Conservation (phyloP, 1,140 invertebrate species). For the Physella acuta region DNA sequence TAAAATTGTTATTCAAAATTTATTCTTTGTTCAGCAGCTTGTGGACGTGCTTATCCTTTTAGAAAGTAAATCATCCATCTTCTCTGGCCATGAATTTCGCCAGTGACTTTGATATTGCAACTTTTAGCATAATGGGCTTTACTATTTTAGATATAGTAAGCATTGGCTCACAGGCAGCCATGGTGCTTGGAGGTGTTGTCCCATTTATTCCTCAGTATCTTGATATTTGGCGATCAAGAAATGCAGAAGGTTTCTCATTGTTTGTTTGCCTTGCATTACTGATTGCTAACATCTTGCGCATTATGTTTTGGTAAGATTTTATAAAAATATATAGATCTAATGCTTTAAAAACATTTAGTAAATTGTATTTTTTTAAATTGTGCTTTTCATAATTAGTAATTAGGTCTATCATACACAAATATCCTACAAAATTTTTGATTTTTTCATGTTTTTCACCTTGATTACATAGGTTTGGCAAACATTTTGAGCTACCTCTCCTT, state of each 20-base stretch:
- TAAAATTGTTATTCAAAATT: too few relatives aligned
- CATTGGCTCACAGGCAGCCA: constrained; percentile 58
- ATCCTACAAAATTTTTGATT: too few relatives aligned
- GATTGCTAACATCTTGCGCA: constrained; percentile 93
- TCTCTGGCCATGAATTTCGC: neutral
- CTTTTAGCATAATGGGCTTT: constrained; percentile 22
- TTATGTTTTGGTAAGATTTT: constrained; percentile 91
- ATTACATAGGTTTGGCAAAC: constrained; percentile 98
- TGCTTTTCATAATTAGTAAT: too few relatives aligned
- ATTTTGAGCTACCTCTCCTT: constrained; percentile 90
- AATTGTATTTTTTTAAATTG: too few relatives aligned
- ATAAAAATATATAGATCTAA: too few relatives aligned
- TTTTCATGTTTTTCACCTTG: too few relatives aligned
- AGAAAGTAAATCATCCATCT: too few relatives aligned
- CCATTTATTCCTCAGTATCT: constrained; percentile 91
- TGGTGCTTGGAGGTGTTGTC: constrained; percentile 89
- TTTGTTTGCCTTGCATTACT: constrained; percentile 93
- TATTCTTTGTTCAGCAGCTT: too few relatives aligned
- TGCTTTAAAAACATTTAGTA: too few relatives aligned
- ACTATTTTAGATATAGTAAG: constrained; percentile 24
- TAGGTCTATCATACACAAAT: too few relatives aligned
- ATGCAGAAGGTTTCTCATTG: constrained; percentile 91
- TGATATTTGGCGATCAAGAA: constrained; percentile 85
- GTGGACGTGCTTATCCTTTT: too few relatives aligned
- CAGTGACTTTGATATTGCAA: constrained; percentile 11